phyloP scores from a whole-genome alignment of 30 jellyfish, hydroid and myxozoan species.

The Clytia hemisphaerica region DNA sequence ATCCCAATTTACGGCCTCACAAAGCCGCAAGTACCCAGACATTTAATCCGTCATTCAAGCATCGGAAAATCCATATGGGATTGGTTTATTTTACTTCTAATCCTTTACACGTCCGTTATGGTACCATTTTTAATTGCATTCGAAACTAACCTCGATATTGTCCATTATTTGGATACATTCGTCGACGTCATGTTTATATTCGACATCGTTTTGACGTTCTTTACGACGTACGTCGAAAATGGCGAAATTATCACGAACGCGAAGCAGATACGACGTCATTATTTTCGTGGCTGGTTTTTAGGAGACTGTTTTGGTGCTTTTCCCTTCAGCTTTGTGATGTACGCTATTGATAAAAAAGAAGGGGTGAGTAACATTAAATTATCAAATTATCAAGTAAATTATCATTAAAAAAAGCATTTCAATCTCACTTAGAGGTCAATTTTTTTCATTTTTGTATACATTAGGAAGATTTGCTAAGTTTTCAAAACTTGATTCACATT shows the following conservation, averaged over 20 bases:
- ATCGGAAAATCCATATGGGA: constrained; percentile 64
- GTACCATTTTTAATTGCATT: constrained; percentile 82
- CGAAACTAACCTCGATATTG: not conserved
- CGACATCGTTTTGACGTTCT: constrained; percentile 58
- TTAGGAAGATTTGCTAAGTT: too few species aligned
- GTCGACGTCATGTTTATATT: constrained; percentile 54
- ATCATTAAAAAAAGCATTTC: too few species aligned
- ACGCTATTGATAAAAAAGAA: not conserved
- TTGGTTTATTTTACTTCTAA: constrained; percentile 47
- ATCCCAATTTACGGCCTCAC: constrained; percentile 59
- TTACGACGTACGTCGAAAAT: constrained; percentile 59
- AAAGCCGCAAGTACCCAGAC: constrained; percentile 46
- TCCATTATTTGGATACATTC: constrained; percentile 37
- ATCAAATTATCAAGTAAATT: not conserved
- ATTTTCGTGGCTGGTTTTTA: constrained; percentile 64
- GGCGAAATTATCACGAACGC: constrained; percentile 48
- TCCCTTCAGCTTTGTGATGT: constrained; percentile 49
- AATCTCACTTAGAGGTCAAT: too few species aligned
- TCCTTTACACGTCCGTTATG: constrained; percentile 59
- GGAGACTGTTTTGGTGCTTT: constrained; percentile 62
- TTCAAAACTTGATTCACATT: too few species aligned
- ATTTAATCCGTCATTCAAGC: constrained; percentile 50
- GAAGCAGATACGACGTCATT: constrained; percentile 47
- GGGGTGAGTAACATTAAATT: not conserved
- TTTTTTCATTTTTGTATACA: too few species aligned